Percentiles rank a stretch among this genome's conserved stretches.
Conservation (phyloP, 2,888 invertebrate species). For the Pandemis cinnamomeana region DNA sequence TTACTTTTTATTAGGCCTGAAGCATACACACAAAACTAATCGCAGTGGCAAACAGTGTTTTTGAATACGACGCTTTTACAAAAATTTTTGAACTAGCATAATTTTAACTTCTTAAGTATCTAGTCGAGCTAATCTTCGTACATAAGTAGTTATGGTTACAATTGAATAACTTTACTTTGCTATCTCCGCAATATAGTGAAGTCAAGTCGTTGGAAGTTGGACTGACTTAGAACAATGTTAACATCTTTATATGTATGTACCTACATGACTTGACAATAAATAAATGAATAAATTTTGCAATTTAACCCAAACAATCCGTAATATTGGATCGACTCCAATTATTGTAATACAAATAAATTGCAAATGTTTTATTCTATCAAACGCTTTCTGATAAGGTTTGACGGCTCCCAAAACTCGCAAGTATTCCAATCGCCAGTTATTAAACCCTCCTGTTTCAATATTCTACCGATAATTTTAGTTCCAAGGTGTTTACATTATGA, state of each 20-base stretch:
- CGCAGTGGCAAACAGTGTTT: no score
- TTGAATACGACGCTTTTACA: no score
- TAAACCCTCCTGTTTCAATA: background rate
- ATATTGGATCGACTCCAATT: background rate
- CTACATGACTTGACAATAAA: background rate
- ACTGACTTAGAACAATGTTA: no score
- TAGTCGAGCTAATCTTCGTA: no score
- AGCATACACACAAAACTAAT: no score
- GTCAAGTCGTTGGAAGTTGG: no score
- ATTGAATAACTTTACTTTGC: no score
- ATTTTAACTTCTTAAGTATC: no score
- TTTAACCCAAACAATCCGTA: background rate
- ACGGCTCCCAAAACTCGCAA: background rate
- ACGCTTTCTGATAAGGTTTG: background rate
- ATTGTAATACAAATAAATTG: constrained; percentile 4
- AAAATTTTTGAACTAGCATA: no score
- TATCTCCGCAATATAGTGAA: no score
- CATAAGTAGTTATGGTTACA: no score
- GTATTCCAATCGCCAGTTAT: background rate
- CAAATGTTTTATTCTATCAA: background rate
- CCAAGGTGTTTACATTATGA: constrained; percentile 52
- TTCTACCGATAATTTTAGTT: constrained; percentile 4
- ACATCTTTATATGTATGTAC: background rate
- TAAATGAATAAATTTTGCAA: background rate
- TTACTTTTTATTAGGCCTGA: no score